These are phyloP conservation scores for Alloplasta piceator DNA, from an alignment of 2,888 invertebrate species.

Conservation along the genomic window DNA sequence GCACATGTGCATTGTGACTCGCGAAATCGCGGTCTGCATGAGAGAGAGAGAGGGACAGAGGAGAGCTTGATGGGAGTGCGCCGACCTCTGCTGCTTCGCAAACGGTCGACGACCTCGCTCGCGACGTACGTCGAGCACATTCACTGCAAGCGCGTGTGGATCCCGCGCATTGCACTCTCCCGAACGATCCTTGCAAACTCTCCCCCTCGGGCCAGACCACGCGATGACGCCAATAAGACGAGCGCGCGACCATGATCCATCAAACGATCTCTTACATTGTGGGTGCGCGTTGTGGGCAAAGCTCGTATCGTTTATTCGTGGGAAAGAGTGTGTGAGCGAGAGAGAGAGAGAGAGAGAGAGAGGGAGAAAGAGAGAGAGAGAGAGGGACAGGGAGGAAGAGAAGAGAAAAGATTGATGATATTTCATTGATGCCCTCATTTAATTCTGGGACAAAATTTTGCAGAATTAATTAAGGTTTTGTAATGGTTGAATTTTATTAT, in stretches of 20 bases:
- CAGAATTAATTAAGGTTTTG: no score
- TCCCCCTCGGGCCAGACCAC: constrained; percentile 3
- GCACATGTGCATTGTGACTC: constrained; percentile 28
- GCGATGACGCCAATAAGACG: constrained; percentile 49
- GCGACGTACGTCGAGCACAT: no score
- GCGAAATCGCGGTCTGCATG: constrained; percentile 54
- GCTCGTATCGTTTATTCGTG: constrained; percentile 54
- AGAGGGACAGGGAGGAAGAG: background rate
- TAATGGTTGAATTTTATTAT: no score
- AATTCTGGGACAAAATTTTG: no score
- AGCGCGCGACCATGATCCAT: constrained; percentile 27
- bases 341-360: background rate
- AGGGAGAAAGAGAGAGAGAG: background rate
- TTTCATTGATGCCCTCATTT: no score
- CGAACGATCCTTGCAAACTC: constrained; percentile 51
- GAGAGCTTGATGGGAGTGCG: constrained; percentile 75
- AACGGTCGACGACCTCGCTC: constrained; percentile 81
- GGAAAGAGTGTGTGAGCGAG: no score
- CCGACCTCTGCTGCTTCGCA: constrained; percentile 80
- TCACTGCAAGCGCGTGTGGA: constrained; percentile 48
- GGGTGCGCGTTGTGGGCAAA: no score
- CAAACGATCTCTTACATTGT: no score
- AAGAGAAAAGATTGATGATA: background rate
- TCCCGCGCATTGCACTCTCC: constrained; percentile 49
- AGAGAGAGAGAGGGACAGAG: constrained; percentile 40